phyloP scores from a whole-genome alignment of 53 echinoderm and acorn worm species.

The Crossaster papposus region DNA sequence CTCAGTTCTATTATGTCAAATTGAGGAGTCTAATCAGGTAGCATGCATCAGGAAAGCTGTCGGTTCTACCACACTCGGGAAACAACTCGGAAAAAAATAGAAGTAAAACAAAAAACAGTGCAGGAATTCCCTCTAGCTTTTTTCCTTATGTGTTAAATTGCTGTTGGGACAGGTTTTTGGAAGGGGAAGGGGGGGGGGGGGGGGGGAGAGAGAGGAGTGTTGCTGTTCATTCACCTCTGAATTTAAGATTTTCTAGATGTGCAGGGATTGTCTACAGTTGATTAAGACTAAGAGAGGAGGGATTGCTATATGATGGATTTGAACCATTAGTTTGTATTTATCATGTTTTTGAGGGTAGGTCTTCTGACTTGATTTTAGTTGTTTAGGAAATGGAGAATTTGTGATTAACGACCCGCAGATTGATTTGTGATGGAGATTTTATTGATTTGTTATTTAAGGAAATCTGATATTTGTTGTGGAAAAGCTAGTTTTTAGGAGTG shows the following conservation, averaged over 20 bases:
- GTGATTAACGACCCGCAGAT: too few relatives aligned
- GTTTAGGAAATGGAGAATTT: too few relatives aligned
- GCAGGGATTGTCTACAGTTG: neutral
- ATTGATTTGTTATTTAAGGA: neutral
- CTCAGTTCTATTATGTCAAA: constrained; percentile 43
- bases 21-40: constrained; percentile 1
- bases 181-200: too few relatives aligned
- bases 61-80: neutral
- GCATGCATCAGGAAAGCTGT: neutral
- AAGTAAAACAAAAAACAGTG: neutral
- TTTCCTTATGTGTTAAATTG: neutral
- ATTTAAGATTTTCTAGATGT: neutral
- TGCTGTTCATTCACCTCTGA: constrained; percentile 42
- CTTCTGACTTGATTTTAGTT: too few relatives aligned
- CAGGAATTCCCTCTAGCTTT: neutral
- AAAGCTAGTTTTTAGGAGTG: neutral
- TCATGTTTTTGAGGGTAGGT: neutral
- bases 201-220: too few relatives aligned
- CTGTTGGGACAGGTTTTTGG: constrained; percentile 1
- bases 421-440: neutral
- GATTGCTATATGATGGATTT: neutral
- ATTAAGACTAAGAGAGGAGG: neutral
- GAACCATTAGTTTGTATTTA: neutral
- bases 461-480: neutral
- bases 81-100: neutral